Evolutionary conservation across 2,888 invertebrate genomes (phyloP).

Genomic region (Horisme vitalbata): DNA sequence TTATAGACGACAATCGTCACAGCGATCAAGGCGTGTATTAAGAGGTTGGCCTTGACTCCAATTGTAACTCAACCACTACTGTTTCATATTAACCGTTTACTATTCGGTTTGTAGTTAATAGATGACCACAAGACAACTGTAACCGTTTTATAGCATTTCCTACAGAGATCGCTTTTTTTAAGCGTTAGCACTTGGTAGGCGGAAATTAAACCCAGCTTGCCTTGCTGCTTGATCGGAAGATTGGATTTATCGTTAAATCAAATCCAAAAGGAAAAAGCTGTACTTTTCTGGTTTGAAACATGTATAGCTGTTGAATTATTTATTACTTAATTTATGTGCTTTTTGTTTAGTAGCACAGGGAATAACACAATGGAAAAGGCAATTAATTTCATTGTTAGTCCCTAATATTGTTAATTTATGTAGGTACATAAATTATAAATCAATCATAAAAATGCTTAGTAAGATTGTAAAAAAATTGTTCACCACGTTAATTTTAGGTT

Average conservation of each 20-base stretch:
- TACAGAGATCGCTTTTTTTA: background rate
- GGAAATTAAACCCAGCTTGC: slow-evolving; percentile 16
- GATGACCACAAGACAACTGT: slow-evolving; percentile 13
- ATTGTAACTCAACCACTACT: slow-evolving; percentile 25
- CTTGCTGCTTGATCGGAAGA: slow-evolving; percentile 13
- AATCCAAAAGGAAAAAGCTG: slow-evolving; percentile 6
- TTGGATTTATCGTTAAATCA: slow-evolving; percentile 10
- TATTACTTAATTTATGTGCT: too few relatives aligned
- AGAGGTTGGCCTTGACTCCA: slow-evolving; percentile 30
- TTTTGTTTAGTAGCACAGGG: too few relatives aligned
- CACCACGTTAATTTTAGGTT: too few relatives aligned
- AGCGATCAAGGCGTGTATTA: slow-evolving; percentile 21
- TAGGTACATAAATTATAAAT: too few relatives aligned
- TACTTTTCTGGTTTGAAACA: too few relatives aligned
- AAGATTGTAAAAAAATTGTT: too few relatives aligned
- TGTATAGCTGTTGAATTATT: too few relatives aligned
- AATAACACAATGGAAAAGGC: too few relatives aligned
- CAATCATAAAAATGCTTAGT: too few relatives aligned
- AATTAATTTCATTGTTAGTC: too few relatives aligned
- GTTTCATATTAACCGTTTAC: slow-evolving; percentile 11
- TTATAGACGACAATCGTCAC: slow-evolving; percentile 18
- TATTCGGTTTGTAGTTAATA: slow-evolving; percentile 4
- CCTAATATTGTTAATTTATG: too few relatives aligned
- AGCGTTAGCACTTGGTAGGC: background rate
- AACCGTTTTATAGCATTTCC: slow-evolving; percentile 16